phyloP scores from a whole-genome alignment of 2,797 vertebrate species.

The Sebastiscus albofasciatus region DNA sequence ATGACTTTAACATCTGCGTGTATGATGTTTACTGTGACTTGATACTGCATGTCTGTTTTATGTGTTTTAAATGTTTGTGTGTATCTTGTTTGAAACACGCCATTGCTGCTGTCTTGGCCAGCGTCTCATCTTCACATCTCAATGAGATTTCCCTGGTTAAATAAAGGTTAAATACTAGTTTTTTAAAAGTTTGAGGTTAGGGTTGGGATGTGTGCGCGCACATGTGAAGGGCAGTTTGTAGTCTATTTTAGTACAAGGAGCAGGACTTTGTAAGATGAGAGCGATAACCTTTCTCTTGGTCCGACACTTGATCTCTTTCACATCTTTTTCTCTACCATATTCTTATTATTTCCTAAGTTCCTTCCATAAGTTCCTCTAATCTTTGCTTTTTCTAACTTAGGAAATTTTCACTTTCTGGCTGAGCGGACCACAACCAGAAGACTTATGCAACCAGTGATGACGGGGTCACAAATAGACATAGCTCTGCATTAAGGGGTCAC shows the following conservation, averaged over 20 bases:
- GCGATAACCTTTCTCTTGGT: conserved; percentile 62
- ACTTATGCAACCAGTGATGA: not conserved
- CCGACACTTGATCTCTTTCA: conserved; percentile 16
- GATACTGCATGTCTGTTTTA: no score
- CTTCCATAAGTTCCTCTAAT: no score
- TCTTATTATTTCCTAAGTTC: not conserved
- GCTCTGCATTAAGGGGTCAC: not conserved
- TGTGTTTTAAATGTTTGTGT: no score
- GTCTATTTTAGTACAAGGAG: conserved; percentile 73
- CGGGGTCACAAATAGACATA: not conserved
- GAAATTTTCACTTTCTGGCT: not conserved
- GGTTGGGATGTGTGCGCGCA: not conserved
- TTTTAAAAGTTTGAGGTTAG: not conserved
- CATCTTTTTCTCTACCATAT: not conserved
- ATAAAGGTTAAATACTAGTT: no score
- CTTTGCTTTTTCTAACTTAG: not conserved
- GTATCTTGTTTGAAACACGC: no score
- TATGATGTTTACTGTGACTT: no score
- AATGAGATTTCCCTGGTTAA: no score
- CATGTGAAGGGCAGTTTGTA: conserved; percentile 32
- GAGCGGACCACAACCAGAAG: not conserved
- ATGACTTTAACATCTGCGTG: no score
- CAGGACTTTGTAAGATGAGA: conserved; percentile 72
- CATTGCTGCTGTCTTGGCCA: no score
- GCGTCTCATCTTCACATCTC: no score